phyloP scores from a whole-genome alignment of 2,113 vertebrate species.

The Lepus americanus region DNA sequence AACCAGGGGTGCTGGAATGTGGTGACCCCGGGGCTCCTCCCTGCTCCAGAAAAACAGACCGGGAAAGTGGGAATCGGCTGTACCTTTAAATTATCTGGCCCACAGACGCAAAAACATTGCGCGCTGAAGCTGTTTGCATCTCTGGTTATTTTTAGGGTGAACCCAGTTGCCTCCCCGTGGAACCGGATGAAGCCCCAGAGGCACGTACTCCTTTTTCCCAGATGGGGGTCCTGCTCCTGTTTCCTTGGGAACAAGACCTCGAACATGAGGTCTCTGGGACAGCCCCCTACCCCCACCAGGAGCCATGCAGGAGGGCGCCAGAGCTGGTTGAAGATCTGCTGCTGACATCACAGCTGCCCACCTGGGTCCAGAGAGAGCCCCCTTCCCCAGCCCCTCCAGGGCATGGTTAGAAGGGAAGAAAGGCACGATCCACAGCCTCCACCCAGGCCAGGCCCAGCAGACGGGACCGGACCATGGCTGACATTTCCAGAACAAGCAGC shows the following conservation, averaged over 20 bases:
- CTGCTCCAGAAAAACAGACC: background rate
- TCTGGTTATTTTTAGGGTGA: slow-evolving; percentile 85
- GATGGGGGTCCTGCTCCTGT: slow-evolving; percentile 64
- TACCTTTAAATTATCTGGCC: slow-evolving; percentile 75
- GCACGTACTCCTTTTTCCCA: slow-evolving; percentile 78
- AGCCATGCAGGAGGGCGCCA: background rate
- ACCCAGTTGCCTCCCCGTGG: slow-evolving; percentile 74
- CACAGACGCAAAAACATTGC: slow-evolving; percentile 61
- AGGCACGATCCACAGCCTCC: background rate
- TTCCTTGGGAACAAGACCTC: slow-evolving; percentile 65
- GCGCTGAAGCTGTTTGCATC: slow-evolving; percentile 73
- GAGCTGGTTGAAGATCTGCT: background rate
- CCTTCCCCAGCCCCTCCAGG: fast-evolving
- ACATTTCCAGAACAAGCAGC: slow-evolving; percentile 70
- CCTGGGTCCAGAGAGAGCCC: background rate
- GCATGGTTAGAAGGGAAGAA: background rate
- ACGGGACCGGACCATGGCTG: slow-evolving; percentile 20
- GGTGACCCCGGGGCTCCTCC: background rate
- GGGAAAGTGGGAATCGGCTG: slow-evolving; percentile 63
- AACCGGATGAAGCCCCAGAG: slow-evolving; percentile 76
- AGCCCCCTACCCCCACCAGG: fast-evolving
- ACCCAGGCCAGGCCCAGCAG: background rate
- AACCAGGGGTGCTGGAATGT: background rate
- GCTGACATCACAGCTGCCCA: background rate
- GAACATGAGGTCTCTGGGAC: background rate